Percentiles rank a stretch among this genome's conserved stretches.
phyloP scores from a whole-genome alignment of 2,797 vertebrate genomes.

The Clamator glandarius region DNA sequence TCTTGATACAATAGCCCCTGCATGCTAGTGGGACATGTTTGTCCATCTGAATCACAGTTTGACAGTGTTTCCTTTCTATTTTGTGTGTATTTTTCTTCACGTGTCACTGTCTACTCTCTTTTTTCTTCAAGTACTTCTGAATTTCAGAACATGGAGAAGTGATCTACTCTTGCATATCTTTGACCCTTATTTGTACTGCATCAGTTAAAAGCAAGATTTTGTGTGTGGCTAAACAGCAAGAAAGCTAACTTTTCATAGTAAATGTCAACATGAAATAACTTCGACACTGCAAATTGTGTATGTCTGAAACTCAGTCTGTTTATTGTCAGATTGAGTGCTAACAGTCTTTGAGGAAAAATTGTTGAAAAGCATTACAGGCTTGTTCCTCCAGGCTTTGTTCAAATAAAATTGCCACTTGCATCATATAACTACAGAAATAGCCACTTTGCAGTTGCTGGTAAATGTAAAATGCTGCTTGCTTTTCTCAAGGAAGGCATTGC shows the following conservation, averaged over 20 bases:
- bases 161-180: background rate
- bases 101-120: background rate
- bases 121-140: too few species aligned
- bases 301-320: slow-evolving; percentile 10
- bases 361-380: slow-evolving; percentile 29
- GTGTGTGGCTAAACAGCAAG: background rate
- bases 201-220: background rate
- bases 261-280: slow-evolving; percentile 26
- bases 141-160: background rate
- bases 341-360: slow-evolving; percentile 35
- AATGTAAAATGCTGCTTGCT: background rate
- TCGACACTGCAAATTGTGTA: background rate
- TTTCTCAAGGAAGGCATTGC: slow-evolving; percentile 5
- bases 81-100: background rate
- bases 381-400: slow-evolving; percentile 4
- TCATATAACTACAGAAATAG: background rate
- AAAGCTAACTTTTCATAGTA: background rate
- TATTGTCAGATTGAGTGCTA: slow-evolving; percentile 28
- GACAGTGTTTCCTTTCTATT: background rate
- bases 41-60: background rate
- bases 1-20: background rate
- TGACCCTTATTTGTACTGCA: background rate
- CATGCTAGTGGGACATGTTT: background rate
- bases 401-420: slow-evolving; percentile 20
- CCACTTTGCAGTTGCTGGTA: background rate